Evolutionary conservation across 1,140 invertebrate species (phyloP), one percentile per base, ranked within the genome.

Genomic region (Artemia franciscana): DNA sequence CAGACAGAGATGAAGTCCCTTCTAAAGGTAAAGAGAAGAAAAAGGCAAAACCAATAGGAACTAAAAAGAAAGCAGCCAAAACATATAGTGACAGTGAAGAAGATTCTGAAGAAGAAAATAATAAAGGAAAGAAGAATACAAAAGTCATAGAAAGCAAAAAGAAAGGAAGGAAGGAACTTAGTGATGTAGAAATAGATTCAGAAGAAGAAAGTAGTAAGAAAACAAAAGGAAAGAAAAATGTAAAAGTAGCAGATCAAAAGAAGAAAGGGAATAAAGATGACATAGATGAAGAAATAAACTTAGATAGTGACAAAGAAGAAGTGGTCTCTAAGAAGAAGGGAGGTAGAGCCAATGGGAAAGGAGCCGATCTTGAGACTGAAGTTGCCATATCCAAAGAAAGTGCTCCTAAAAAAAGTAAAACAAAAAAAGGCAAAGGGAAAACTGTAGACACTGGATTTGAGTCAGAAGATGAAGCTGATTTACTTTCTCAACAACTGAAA

Each of bases 191-290:
- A 23, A 18, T 51, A 3, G n/a, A 56, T 26, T 12, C 56, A 7
- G 61, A 64, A 28, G 24, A 39, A 57, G 57, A 23, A 7, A 15
- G 25, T 5, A 62, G 39, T 57, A 64, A 64, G 57, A 62, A 61
- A 24, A 60, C 60, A 4, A 61, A 64, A 24, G 63, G 60, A 9
- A 64, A 64, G 28, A 74, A 74, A 62, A 70, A 72, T 61, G 59
- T 67, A 26, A 65, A 62, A 62, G 39, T 24, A 62, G 24, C 51
- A 64, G 30, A 30, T 15, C 28, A 30, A 26, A 24, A 51, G 21
- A 62, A 65, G 24, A 60, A 59, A 7, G 58, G 62, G 23, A 21
- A 25, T 3, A 63, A 65, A 26, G 58, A 25, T 28, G 28, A 64
- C 26, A 57, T 18, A 26, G 39, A 23, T 21, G 26, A 57, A 58